Evolutionary conservation across 2,113 vertebrate genomes (phyloP).

Genomic region (Hemichromis elongatus): DNA sequence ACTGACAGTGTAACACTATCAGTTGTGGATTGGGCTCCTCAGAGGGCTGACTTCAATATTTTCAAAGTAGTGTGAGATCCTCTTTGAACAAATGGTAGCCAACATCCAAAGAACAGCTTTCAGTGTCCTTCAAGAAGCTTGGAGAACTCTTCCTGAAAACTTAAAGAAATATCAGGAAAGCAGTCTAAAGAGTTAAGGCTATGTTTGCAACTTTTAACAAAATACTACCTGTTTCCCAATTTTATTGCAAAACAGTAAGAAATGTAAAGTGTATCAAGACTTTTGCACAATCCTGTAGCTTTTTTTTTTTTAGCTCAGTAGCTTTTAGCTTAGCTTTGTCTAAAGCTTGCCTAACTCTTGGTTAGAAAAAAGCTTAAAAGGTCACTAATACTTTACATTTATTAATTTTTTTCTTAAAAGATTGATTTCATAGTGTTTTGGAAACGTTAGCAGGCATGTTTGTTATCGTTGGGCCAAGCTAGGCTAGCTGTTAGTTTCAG

Average conservation of each 20-base stretch:
- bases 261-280: background rate
- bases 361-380: background rate
- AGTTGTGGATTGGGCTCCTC: background rate
- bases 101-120: background rate
- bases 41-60: accelerated
- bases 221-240: background rate
- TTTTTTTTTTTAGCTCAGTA: background rate
- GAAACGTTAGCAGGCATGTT: background rate
- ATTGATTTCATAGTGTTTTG: background rate
- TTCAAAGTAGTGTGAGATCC: background rate
- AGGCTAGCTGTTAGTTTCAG: background rate
- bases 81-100: background rate
- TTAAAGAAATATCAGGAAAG: background rate
- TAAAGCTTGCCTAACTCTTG: background rate
- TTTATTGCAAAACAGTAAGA: background rate
- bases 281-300: background rate
- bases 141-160: background rate
- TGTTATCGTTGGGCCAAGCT: background rate
- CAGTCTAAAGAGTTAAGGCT: background rate
- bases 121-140: background rate
- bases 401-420: background rate
- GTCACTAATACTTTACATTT: background rate
- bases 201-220: background rate
- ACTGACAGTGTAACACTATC: background rate
- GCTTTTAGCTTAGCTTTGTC: background rate